These are phyloP conservation scores for Podarcis raffonei DNA, from an alignment of 2,113 vertebrate species.

Conservation along the genomic window DNA sequence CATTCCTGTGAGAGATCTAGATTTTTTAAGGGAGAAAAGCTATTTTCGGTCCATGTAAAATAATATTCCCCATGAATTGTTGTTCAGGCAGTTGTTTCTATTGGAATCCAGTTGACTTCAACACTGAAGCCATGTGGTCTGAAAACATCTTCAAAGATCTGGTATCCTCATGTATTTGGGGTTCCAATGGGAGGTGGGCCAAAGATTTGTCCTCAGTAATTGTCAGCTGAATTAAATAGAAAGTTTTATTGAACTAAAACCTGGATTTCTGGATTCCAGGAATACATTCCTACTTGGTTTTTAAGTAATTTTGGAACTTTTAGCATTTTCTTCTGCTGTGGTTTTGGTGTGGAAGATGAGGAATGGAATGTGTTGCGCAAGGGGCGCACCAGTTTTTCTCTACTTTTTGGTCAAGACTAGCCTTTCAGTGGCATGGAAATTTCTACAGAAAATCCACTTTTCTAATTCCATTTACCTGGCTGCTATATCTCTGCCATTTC, in stretches of 20 bases:
- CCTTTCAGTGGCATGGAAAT: neutral
- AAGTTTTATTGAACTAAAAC: neutral
- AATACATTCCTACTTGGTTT: neutral
- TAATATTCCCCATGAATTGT: constrained; percentile 46
- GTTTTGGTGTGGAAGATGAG: neutral
- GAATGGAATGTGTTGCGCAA: constrained; percentile 11
- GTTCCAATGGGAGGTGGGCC: neutral
- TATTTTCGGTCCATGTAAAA: constrained; percentile 58
- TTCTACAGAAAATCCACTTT: neutral
- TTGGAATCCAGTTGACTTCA: constrained; percentile 40
- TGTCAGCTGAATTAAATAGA: neutral
- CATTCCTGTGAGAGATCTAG: neutral
- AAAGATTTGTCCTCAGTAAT: neutral
- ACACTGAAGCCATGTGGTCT: neutral
- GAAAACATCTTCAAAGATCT: constrained; percentile 14
- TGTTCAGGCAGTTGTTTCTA: constrained; percentile 57
- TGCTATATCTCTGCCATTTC: neutral
- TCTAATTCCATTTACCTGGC: neutral
- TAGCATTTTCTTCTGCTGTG: neutral
- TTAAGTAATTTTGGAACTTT: constrained; percentile 2
- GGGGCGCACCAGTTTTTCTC: neutral
- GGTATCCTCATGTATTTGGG: neutral
- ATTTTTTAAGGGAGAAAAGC: constrained; percentile 44
- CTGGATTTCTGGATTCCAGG: neutral
- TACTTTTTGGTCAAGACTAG: neutral